A percentile compares a stretch with the other conserved stretches of the same genome.
These are phyloP conservation scores for Cotesia vestalis DNA, from an alignment of 1,140 invertebrate genomes.

Conservation along the genomic window DNA sequence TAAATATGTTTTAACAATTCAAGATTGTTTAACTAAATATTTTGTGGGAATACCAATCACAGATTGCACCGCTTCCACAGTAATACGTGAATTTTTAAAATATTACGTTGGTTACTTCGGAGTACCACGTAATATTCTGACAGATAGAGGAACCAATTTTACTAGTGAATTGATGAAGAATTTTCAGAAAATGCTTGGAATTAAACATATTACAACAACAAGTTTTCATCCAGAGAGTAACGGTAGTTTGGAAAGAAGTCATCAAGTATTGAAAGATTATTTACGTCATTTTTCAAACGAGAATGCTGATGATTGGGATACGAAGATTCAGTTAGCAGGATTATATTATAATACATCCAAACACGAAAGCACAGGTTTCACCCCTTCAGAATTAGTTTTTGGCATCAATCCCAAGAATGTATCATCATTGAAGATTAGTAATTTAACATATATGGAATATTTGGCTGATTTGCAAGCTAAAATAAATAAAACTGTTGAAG, in stretches of 20 bases:
- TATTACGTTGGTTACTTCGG: conserved; percentile 32
- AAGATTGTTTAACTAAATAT: conserved; percentile 29
- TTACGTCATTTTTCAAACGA: conserved; percentile 27
- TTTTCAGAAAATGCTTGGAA: conserved; percentile 27
- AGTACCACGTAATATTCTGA: conserved; percentile 40
- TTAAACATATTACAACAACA: conserved; percentile 30
- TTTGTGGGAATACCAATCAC: conserved; percentile 20
- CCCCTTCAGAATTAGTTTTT: conserved; percentile 21
- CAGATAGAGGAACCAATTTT: conserved; percentile 49
- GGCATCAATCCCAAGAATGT: conserved; percentile 4
- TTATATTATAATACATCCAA: conserved; percentile 26
- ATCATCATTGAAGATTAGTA: not conserved
- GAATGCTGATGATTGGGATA: conserved; percentile 26
- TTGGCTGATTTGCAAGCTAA: conserved; percentile 21
- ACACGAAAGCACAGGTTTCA: conserved; percentile 22
- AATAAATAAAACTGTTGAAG: too few species aligned
- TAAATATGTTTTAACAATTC: too few species aligned
- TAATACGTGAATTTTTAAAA: conserved; percentile 19
- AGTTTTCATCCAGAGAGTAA: conserved; percentile 28
- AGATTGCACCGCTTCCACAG: conserved; percentile 16
- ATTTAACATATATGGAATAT: conserved; percentile 26
- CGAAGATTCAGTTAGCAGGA: not conserved
- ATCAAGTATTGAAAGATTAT: conserved; percentile 27
- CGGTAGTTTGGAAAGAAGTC: conserved; percentile 30
- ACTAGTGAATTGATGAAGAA: conserved; percentile 33